phyloP scores from a whole-genome alignment of 2,113 vertebrate genomes.

The Pyrgilauda ruficollis region DNA sequence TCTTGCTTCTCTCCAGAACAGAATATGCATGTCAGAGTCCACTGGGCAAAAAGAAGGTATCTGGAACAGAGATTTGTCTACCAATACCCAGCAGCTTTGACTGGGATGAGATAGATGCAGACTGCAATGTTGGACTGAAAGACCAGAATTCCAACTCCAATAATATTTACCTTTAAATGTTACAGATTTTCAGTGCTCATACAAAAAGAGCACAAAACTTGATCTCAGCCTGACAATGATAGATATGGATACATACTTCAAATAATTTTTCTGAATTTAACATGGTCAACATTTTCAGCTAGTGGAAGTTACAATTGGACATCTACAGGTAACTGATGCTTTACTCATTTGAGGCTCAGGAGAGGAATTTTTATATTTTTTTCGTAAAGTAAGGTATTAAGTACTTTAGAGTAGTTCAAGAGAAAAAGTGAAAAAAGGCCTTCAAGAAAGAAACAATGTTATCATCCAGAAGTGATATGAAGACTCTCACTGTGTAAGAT shows the following conservation, averaged over 20 bases:
- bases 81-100: neutral
- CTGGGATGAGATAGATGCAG: neutral
- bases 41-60: neutral
- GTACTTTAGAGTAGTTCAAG: neutral
- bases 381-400: accelerated
- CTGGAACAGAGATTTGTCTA: neutral
- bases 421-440: neutral
- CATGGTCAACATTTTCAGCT: neutral
- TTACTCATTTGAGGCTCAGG: neutral
- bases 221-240: neutral
- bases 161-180: neutral
- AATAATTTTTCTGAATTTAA: neutral
- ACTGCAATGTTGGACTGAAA: neutral
- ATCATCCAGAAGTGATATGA: neutral
- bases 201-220: neutral
- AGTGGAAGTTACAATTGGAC: neutral
- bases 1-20: neutral
- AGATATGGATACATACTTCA: neutral
- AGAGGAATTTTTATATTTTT: neutral
- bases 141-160: neutral
- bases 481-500: neutral
- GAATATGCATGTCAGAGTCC: neutral
- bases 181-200: neutral
- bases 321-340: neutral
- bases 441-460: neutral